These are phyloP conservation scores for Apostichopus japonicus DNA, from an alignment of 35 echinoderm and acorn worm genomes.

Conservation along the genomic window DNA sequence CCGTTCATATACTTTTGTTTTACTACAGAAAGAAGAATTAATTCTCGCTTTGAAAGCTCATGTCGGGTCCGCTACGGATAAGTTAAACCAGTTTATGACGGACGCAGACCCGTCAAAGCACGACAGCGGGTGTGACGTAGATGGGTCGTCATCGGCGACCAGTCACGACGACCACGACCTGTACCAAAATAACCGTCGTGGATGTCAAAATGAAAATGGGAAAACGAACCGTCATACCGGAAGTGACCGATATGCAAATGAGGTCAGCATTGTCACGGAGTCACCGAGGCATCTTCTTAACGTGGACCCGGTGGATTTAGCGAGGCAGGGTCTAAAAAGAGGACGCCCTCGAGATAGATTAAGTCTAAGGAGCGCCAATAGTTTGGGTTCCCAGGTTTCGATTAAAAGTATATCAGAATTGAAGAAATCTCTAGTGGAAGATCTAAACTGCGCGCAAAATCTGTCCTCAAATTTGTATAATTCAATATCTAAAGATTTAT, in stretches of 20 bases:
- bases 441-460: constrained; percentile 76
- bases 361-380: constrained; percentile 71
- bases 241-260: neutral
- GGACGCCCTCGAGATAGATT: constrained; percentile 56
- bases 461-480: constrained; percentile 80
- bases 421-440: constrained; percentile 79
- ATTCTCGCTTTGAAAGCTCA: constrained; percentile 86
- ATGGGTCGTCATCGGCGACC: constrained; percentile 88
- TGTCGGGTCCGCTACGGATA: constrained; percentile 82
- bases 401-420: constrained; percentile 78
- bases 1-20: neutral
- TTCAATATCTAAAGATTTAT: constrained; percentile 79
- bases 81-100: constrained; percentile 73
- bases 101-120: constrained; percentile 63
- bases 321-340: constrained; percentile 61
- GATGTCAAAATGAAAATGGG: neutral
- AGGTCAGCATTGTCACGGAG: neutral
- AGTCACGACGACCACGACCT: constrained; percentile 65
- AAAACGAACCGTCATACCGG: neutral
- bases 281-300: neutral
- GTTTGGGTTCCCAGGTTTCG: constrained; percentile 51
- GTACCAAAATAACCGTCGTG: neutral
- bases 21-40: constrained; percentile 82
- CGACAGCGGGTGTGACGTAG: constrained; percentile 97
- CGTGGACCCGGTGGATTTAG: constrained; percentile 30